Evolutionary conservation across 92 coral and sea anemone genomes (phyloP), one percentile per base, ranked within the genome.

Genomic region (Actinernus sp.): DNA sequence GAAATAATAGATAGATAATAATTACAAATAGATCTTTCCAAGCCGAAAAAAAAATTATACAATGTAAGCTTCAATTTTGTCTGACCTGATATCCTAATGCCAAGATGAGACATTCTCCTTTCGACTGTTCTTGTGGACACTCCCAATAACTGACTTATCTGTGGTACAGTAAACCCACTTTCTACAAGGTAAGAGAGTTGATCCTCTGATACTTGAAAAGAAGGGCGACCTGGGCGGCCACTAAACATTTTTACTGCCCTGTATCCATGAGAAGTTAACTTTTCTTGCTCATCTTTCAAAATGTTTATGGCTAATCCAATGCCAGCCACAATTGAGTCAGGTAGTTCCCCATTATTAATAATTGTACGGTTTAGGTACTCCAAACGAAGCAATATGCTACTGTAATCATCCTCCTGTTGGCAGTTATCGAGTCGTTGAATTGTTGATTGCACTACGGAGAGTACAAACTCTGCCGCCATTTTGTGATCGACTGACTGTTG

Each of bases 341-440:
- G n/a, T n/a, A n/a, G n/a, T n/a, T n/a, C n/a, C n/a, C n/a, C n/a
- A n/a, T n/a, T n/a, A n/a, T n/a, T n/a, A n/a, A n/a, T n/a, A n/a
- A n/a, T n/a, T 25, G 72, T 74, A 49, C 63, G 56, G 41, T 61
- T 52, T 61, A 74, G 53, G 52, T 74, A 74, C 81, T 63, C 82
- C 55, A 63, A 47, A 49, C 53, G 58, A 45, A 75, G 82, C 48
- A 75, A 69, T 52, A 69, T n/a, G n/a, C n/a, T n/a, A n/a, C n/a
- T n/a, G n/a, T n/a, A n/a, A n/a, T n/a, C n/a, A n/a, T n/a, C n/a
- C n/a, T n/a, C n/a, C n/a, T n/a, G n/a, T n/a, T n/a, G n/a, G n/a
- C n/a, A n/a, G n/a, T n/a, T n/a, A n/a, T n/a, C n/a, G n/a, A n/a
- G n/a, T n/a, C n/a, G n/a, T n/a, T n/a, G n/a, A n/a, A n/a, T n/a